phyloP scores from a whole-genome alignment of 1,140 invertebrate species.

The Eumaeus atala region DNA sequence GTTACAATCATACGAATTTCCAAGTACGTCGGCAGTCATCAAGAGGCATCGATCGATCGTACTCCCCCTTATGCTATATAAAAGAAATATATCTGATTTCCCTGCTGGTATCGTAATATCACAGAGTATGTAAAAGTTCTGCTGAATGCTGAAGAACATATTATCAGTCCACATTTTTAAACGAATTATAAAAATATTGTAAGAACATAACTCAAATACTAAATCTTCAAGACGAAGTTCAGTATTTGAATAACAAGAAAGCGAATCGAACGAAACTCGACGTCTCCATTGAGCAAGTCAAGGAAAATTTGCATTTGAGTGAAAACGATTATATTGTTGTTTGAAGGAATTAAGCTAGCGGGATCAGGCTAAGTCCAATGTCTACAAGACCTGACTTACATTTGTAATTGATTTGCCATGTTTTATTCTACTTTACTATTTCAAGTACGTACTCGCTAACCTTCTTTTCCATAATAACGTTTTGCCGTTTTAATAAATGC shows the following conservation, averaged over 20 bases:
- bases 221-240: slow-evolving; percentile 4
- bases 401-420: slow-evolving; percentile 12
- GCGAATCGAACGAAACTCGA: slow-evolving; percentile 34
- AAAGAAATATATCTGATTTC: no score
- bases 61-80: no score
- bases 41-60: no score
- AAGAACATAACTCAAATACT: slow-evolving; percentile 20
- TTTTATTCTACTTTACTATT: slow-evolving; percentile 14
- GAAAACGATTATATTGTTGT: slow-evolving; percentile 51
- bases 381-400: slow-evolving; percentile 15
- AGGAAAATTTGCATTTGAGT: slow-evolving; percentile 51
- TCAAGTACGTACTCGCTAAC: not conserved
- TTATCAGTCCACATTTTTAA: not conserved
- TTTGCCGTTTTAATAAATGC: not conserved
- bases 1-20: no score
- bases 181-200: slow-evolving; percentile 14
- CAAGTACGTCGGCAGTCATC: no score
- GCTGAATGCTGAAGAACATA: no score
- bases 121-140: no score
- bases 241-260: slow-evolving; percentile 42
- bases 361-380: slow-evolving; percentile 21
- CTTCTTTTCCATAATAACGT: slow-evolving; percentile 2
- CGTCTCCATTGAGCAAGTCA: slow-evolving; percentile 35
- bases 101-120: no score
- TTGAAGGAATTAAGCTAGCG: slow-evolving; percentile 44